Percentiles rank a stretch among this genome's conserved stretches.
These are phyloP conservation scores for Macaca nemestrina DNA, from an alignment of 2,113 vertebrate species.

Conservation along the genomic window DNA sequence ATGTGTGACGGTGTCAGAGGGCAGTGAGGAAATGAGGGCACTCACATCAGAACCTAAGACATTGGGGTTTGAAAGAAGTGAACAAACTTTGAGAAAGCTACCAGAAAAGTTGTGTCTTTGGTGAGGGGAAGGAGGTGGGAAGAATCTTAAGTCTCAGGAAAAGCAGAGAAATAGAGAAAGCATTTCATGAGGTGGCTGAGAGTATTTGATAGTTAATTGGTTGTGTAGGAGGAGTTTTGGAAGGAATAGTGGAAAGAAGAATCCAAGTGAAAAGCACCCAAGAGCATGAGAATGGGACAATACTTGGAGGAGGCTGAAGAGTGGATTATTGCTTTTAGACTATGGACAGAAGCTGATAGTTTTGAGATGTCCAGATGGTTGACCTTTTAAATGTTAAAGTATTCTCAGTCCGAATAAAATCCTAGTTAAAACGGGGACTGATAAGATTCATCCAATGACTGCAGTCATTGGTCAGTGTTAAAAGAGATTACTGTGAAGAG, in stretches of 20 bases:
- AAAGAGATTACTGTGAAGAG: not conserved
- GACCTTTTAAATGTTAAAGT: not conserved
- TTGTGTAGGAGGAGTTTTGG: not conserved
- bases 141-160: not conserved
- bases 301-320: not conserved
- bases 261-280: not conserved
- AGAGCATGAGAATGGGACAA: not conserved
- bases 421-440: not conserved
- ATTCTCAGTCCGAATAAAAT: not conserved
- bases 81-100: not conserved
- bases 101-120: not conserved
- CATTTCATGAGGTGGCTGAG: not conserved
- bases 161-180: not conserved
- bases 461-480: not conserved
- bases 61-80: not conserved
- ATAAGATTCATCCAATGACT: not conserved
- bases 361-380: not conserved
- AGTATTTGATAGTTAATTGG: not conserved
- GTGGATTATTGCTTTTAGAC: not conserved
- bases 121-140: not conserved
- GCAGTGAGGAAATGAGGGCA: not conserved
- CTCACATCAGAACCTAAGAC: not conserved
- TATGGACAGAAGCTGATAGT: not conserved
- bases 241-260: not conserved
- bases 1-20: not conserved